These are phyloP conservation scores for Chymomyza costata DNA, from an alignment of 1,140 invertebrate genomes.

Conservation along the genomic window DNA sequence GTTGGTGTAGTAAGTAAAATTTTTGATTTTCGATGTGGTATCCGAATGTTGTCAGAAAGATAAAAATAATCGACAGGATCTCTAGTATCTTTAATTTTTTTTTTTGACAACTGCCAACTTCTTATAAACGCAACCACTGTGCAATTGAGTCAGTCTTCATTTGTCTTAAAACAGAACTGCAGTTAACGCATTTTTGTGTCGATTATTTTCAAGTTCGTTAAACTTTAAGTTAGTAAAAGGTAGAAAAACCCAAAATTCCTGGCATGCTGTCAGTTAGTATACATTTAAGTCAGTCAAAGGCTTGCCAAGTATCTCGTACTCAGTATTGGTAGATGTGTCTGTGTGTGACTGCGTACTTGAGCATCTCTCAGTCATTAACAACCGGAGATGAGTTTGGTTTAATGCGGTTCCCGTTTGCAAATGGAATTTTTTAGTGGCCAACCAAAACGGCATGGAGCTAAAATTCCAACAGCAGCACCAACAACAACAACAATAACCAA, in stretches of 20 bases:
- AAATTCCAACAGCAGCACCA: constrained; percentile 21
- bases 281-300: too few relatives aligned
- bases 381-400: constrained; percentile 72
- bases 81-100: too few relatives aligned
- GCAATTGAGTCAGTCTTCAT: constrained; percentile 46
- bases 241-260: background rate
- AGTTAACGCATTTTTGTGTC: constrained; percentile 21
- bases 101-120: too few relatives aligned
- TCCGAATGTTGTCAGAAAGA: too few relatives aligned
- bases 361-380: constrained; percentile 64
- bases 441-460: constrained; percentile 31
- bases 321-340: background rate
- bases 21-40: too few relatives aligned
- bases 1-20: too few relatives aligned
- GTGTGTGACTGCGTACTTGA: constrained; percentile 19
- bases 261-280: too few relatives aligned
- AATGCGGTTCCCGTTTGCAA: constrained; percentile 67
- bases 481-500: constrained; percentile 5
- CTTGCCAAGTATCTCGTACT: constrained; percentile 9
- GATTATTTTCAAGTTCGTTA: constrained; percentile 51
- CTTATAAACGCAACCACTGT: background rate
- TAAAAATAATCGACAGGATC: too few relatives aligned
- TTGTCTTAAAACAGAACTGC: constrained; percentile 24
- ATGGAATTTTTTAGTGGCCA: constrained; percentile 68
- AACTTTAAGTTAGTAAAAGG: too few relatives aligned